phyloP scores from a whole-genome alignment of 2,113 vertebrate genomes.

The Calonectris borealis region DNA sequence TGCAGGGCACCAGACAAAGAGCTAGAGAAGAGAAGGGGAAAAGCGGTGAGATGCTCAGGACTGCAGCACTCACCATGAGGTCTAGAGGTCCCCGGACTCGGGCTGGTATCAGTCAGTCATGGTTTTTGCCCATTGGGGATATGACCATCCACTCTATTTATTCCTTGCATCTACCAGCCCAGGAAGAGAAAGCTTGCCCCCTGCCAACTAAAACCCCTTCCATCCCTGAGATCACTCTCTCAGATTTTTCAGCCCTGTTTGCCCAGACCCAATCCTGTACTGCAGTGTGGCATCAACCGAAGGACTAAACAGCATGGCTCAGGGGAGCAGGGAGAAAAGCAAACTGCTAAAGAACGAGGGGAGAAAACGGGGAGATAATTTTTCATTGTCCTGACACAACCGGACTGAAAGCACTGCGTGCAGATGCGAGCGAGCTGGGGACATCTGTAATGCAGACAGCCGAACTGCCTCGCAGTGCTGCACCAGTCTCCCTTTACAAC shows the following conservation, averaged over 20 bases:
- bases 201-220: neutral
- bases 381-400: neutral
- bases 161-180: neutral
- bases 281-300: neutral
- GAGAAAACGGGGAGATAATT: neutral
- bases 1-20: neutral
- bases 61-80: neutral
- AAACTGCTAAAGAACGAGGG: neutral
- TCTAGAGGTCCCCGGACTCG: neutral
- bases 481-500: neutral
- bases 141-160: neutral
- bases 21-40: neutral
- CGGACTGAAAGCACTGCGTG: neutral
- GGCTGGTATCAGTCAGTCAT: neutral
- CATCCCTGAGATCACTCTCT: neutral
- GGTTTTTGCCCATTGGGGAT: neutral
- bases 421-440: accelerated
- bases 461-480: neutral
- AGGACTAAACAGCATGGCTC: neutral
- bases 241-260: neutral
- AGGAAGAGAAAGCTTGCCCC: neutral
- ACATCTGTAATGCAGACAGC: neutral
- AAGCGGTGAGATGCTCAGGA: neutral
- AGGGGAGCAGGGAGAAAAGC: neutral
- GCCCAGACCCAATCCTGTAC: neutral